Base-by-base conservation (phyloP, 2,888 invertebrate genomes). In the Nomada fabriciana region DNA sequence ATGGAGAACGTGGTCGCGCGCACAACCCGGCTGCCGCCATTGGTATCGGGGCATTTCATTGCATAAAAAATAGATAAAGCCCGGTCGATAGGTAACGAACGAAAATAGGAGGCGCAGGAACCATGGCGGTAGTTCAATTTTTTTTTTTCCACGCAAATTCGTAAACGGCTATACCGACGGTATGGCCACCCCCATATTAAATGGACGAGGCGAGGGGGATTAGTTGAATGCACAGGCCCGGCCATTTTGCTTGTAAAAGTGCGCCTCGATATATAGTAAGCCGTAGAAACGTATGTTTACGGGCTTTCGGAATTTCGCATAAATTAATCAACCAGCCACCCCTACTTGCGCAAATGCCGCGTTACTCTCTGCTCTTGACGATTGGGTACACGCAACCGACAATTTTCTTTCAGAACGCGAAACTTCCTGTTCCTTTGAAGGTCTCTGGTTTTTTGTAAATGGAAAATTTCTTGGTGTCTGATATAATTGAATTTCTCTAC, bases 31-130 rank as follows among this genome's bases (percentile, higher is more conserved):
- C 69, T 70, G 81, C 71, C 85, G 86, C 80, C 82, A 82, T 85
- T 85, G 85, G 85, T 71, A 71, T 77, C 68, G 87, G 84, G 86
- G 90, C 89, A 87, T 89, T 90, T 88, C 90, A 90, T 88, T 90
- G 91, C 88, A 90, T 90, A 91, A 90, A 91, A 91, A 90, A 91
- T 88, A 86, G 89, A 90, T 91, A 91, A 92, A 90, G 89, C 89
- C 89, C 89, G 90, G 89, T 91, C 91, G 91, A 91, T 90, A 88
- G 90, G 89, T 90, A 92, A 92, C 91, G 90, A 90, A 92, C 90
- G 91, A 92, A 90, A 91, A 91, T 91, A 89, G 88, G 86, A 86
- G 86, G 85, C 80, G 83, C 74, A 78, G 77, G 86, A 80, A 85
- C 82, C 82, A 86, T 82, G 80, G 85, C 71, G 84, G 86, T 88